phyloP scores from a whole-genome alignment of 2,113 vertebrate genomes.

The Albula goreensis region DNA sequence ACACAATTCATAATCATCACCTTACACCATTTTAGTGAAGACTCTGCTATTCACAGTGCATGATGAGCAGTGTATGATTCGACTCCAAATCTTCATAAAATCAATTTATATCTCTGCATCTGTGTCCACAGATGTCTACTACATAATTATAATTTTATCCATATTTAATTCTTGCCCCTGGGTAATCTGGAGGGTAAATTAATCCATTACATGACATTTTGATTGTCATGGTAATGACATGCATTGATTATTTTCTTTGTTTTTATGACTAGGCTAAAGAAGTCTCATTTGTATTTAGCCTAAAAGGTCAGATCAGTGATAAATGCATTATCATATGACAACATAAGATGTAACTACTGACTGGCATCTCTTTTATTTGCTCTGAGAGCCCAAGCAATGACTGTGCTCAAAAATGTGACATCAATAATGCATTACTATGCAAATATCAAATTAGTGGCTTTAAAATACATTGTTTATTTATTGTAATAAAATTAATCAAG shows the following conservation, averaged over 20 bases:
- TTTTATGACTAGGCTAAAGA: conserved; percentile 1
- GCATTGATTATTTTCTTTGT: not conserved
- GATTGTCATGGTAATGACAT: conserved; percentile 28
- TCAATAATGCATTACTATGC: conserved; percentile 38
- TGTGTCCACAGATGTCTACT: not conserved
- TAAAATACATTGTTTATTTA: not conserved
- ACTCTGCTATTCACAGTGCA: not conserved
- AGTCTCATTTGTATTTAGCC: not conserved
- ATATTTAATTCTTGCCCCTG: conserved; percentile 31
- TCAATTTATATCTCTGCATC: not conserved
- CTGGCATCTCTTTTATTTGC: conserved; percentile 36
- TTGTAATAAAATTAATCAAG: not conserved
- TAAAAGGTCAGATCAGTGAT: conserved; percentile 26
- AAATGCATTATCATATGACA: conserved; percentile 49
- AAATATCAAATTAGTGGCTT: conserved; percentile 18
- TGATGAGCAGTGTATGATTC: not conserved
- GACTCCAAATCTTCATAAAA: not conserved
- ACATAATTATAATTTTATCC: conserved; percentile 32
- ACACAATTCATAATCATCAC: not conserved
- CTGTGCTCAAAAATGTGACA: conserved; percentile 29
- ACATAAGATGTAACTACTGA: conserved; percentile 40
- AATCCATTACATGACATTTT: conserved; percentile 25
- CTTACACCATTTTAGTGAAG: not conserved
- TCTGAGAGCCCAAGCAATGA: conserved; percentile 36
- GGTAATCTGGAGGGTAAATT: conserved; percentile 26